Conservation (phyloP, 2,113 vertebrate genomes). For the Camelus bactrianus region DNA sequence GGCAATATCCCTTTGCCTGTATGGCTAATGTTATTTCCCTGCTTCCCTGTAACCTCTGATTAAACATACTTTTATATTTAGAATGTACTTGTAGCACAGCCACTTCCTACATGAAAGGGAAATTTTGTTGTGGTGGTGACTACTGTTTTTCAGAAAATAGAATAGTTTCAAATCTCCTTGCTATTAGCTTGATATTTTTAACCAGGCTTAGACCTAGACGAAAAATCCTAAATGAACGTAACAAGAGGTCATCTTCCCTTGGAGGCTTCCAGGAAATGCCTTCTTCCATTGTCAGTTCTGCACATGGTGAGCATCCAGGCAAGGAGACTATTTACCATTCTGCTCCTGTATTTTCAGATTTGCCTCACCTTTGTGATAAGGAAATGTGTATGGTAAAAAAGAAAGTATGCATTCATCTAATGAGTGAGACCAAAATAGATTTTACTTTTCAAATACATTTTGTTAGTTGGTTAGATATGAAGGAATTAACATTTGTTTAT, state of each 20-base stretch:
- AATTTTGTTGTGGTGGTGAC: neutral
- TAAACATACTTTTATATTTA: slow-evolving; percentile 62
- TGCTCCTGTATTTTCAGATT: neutral
- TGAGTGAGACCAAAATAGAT: neutral
- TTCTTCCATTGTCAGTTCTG: neutral
- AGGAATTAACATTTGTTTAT: neutral
- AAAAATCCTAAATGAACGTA: neutral
- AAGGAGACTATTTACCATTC: neutral
- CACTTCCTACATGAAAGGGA: neutral
- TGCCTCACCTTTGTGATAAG: neutral
- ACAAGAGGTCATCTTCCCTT: slow-evolving; percentile 4
- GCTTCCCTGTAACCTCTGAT: neutral
- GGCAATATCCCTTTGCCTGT: slow-evolving; percentile 15
- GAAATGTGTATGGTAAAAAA: neutral
- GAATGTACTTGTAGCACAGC: slow-evolving; percentile 20
- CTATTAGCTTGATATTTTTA: neutral
- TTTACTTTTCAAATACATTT: neutral
- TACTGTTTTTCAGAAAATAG: neutral
- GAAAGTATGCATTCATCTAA: neutral
- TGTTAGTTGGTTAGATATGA: neutral
- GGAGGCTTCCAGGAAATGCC: neutral
- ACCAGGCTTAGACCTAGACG: neutral
- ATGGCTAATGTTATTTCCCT: slow-evolving; percentile 1
- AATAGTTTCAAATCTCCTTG: neutral
- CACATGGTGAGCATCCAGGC: neutral